A percentile compares a stretch with the other conserved stretches of the same genome.
Conservation (phyloP, 2,113 vertebrate genomes). For the Mesocricetus auratus region DNA sequence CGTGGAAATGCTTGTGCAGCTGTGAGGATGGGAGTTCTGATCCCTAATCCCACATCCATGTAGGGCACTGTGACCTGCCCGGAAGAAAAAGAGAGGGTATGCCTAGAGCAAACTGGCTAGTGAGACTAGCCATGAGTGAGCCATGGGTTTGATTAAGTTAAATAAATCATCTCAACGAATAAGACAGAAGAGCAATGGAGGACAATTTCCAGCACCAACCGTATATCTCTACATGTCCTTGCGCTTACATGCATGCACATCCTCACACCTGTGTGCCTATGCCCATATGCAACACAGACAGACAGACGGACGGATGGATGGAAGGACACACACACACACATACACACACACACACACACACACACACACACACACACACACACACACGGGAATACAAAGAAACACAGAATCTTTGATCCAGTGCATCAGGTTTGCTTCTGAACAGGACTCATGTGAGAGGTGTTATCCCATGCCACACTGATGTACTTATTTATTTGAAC, state of each 20-base stretch:
- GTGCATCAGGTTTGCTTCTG: not conserved
- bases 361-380: not conserved
- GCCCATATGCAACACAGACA: not conserved
- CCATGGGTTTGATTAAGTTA: not conserved
- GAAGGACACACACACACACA: not conserved
- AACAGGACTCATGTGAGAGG: slow-evolving; percentile 24
- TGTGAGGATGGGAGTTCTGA: not conserved
- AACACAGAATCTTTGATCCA: not conserved
- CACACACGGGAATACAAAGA: not conserved
- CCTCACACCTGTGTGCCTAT: not conserved
- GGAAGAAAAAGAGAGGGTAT: not conserved
- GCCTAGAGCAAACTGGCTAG: no score
- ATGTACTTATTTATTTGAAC: not conserved
- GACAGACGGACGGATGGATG: no score
- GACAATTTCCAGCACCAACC: not conserved
- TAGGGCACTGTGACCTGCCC: not conserved
- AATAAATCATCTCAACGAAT: not conserved
- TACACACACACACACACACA: not conserved
- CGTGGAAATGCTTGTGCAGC: no score
- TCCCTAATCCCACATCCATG: not conserved
- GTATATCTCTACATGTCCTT: not conserved
- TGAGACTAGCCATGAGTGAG: not conserved
- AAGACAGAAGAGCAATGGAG: not conserved
- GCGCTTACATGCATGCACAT: not conserved
- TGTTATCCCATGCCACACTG: not conserved